Percentiles rank a stretch among this genome's conserved stretches.
These are phyloP conservation scores for Drosophila melanica DNA, from an alignment of 1,140 invertebrate species.

Conservation along the genomic window DNA sequence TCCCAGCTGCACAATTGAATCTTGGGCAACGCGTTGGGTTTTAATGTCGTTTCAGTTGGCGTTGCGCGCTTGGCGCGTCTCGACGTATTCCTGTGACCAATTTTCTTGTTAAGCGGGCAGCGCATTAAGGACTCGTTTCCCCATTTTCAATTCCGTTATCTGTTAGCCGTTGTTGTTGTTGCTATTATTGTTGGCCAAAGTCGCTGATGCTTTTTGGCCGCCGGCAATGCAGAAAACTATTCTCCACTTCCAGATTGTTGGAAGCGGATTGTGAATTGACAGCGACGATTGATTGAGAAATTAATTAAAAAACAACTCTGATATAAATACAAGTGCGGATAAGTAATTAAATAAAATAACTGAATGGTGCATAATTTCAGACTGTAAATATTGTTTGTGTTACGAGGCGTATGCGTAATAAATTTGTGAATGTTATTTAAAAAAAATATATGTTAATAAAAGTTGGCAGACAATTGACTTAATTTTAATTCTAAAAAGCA, in stretches of 20 bases:
- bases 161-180: slow-evolving; percentile 36
- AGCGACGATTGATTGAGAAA: slow-evolving; percentile 18
- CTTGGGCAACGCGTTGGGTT: slow-evolving; percentile 56
- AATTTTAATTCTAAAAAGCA: too few species aligned
- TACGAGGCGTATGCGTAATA: slow-evolving; percentile 20
- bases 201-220: slow-evolving; percentile 34
- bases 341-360: not conserved
- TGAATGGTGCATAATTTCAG: not conserved
- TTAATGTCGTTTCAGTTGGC: slow-evolving; percentile 79
- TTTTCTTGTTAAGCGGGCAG: slow-evolving; percentile 20
- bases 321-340: slow-evolving; percentile 2
- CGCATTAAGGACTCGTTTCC: slow-evolving; percentile 25
- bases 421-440: not conserved
- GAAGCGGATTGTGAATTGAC: slow-evolving; percentile 21
- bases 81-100: slow-evolving; percentile 59
- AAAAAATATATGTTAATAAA: not conserved
- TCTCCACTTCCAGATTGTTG: slow-evolving; percentile 34
- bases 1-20: slow-evolving; percentile 66
- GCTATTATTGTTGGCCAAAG: slow-evolving; percentile 22
- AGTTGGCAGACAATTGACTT: too few species aligned
- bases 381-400: not conserved
- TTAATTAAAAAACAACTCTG: slow-evolving; percentile 4
- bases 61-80: slow-evolving; percentile 83
- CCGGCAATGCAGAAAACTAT: slow-evolving; percentile 31
- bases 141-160: slow-evolving; percentile 34